Evolutionary conservation across 2,797 vertebrate genomes (phyloP).

Genomic region (Ciconia nigra): DNA sequence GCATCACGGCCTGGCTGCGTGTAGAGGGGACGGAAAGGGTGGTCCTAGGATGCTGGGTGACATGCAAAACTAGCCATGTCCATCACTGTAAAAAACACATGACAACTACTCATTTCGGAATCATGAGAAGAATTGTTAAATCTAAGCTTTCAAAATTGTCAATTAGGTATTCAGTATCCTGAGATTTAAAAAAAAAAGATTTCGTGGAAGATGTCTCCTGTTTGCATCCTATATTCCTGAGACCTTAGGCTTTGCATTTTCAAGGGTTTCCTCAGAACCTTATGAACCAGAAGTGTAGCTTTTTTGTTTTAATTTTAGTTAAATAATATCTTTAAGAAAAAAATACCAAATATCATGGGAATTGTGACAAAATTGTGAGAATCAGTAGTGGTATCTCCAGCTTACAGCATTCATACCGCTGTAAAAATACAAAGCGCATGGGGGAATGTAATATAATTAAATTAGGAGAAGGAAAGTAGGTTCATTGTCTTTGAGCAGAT

Average conservation of each 20-base stretch:
- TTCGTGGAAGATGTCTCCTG: background rate
- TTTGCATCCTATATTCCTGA: background rate
- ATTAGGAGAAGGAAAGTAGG: background rate
- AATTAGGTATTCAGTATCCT: background rate
- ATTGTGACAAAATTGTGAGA: background rate
- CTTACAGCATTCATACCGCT: background rate
- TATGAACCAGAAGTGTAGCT: background rate
- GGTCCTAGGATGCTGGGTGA: background rate
- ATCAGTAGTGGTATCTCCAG: background rate
- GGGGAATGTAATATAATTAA: background rate
- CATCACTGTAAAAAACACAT: background rate
- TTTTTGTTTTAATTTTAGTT: background rate
- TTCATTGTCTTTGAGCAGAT: background rate
- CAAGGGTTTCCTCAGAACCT: background rate
- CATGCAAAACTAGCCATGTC: background rate
- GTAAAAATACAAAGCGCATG: background rate
- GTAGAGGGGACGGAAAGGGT: background rate
- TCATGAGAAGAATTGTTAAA: background rate
- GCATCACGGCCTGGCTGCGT: background rate
- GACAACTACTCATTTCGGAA: slow-evolving; percentile 6
- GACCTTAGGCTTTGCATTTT: background rate
- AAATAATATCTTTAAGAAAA: background rate
- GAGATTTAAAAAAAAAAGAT: background rate
- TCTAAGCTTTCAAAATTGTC: background rate
- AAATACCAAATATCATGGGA: background rate